A percentile compares a stretch with the other conserved stretches of the same genome.
phyloP scores from a whole-genome alignment of 1,140 invertebrate species.

The Octopus sinensis region DNA sequence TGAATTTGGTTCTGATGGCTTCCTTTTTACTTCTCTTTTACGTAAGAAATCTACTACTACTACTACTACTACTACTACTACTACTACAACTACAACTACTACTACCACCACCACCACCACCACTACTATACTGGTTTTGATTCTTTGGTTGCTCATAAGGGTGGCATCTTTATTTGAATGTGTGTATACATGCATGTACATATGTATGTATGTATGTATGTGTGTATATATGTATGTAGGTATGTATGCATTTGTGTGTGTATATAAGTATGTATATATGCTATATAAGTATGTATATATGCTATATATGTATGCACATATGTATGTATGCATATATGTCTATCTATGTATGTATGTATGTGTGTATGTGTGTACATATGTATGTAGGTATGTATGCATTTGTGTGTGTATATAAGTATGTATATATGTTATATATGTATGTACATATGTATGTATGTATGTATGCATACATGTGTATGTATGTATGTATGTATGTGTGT shows the following conservation, averaged over 20 bases:
- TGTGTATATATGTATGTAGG: constrained; percentile 11
- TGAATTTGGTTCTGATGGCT: not conserved
- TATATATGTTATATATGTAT: not conserved
- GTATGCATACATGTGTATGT: not conserved
- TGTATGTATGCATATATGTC: not conserved
- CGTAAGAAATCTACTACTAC: not conserved
- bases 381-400: constrained; percentile 7
- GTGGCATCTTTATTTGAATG: no score
- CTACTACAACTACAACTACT: constrained; percentile 13
- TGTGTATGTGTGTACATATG: constrained; percentile 13
- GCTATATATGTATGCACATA: not conserved
- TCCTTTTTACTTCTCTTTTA: not conserved
- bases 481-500: not conserved
- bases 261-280: constrained; percentile 8
- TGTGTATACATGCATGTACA: not conserved
- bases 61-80: constrained; percentile 7
- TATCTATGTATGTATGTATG: not conserved
- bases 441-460: not conserved
- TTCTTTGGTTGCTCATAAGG: no score
- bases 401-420: constrained; percentile 16
- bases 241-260: constrained; percentile 18
- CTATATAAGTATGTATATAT: not conserved
- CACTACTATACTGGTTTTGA: constrained; percentile 1
- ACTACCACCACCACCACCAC: constrained; percentile 7
- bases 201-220: constrained; percentile 14